These are phyloP conservation scores for Sinocyclocheilus maitianheensis DNA, from an alignment of 2,113 vertebrate genomes.

Conservation along the genomic window DNA sequence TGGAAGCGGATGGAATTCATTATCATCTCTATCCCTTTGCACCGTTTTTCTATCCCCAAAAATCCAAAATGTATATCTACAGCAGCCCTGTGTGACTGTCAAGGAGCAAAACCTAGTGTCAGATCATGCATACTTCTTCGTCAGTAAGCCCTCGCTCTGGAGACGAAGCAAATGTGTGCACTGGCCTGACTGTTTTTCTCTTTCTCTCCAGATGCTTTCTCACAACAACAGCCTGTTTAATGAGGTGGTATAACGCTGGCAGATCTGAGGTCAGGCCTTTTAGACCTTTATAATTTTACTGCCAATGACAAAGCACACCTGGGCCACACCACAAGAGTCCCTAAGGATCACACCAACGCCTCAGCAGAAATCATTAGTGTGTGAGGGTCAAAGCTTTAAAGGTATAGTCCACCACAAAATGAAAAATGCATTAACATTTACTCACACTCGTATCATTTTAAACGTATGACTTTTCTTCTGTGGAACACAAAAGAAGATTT, in stretches of 20 bases:
- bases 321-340: constrained; percentile 93
- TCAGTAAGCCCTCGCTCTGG: neutral
- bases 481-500: neutral
- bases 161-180: neutral
- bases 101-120: neutral
- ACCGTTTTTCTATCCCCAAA: neutral
- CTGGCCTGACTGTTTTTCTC: constrained; percentile 80
- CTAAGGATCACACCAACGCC: constrained; percentile 87
- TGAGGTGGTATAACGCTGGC: constrained; percentile 94
- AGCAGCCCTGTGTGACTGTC: neutral
- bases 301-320: constrained; percentile 93
- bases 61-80: neutral
- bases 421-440: too few relatives aligned
- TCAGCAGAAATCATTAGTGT: neutral
- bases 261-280: constrained; percentile 94
- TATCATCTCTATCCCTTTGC: neutral
- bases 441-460: too few relatives aligned
- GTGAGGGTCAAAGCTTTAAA: constrained; percentile 1
- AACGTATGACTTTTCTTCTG: too few relatives aligned
- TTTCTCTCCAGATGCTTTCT: constrained; percentile 95
- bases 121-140: neutral
- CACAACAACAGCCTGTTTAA: constrained; percentile 96
- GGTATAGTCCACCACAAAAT: neutral
- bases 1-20: neutral
- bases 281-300: constrained; percentile 91